These are phyloP conservation scores for Heliothis subflexa DNA, from an alignment of 1,140 invertebrate species.

Conservation along the genomic window DNA sequence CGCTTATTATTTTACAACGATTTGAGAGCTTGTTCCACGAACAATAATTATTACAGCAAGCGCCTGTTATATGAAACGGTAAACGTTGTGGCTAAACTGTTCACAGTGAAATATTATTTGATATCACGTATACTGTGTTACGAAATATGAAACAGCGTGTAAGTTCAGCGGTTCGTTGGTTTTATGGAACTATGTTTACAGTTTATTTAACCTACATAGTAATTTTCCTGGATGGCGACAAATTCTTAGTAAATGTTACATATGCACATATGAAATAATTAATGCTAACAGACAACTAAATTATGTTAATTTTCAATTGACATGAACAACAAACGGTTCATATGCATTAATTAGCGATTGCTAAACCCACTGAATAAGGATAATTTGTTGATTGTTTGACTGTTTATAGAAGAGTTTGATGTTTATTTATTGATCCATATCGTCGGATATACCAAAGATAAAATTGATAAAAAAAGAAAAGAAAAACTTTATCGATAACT, in stretches of 20 bases:
- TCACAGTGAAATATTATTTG: constrained; percentile 37
- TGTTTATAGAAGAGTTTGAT: too few species aligned
- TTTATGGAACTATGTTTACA: constrained; percentile 19
- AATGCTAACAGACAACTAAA: neutral
- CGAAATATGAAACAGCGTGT: constrained; percentile 19
- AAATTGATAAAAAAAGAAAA: neutral
- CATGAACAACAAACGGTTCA: too few species aligned
- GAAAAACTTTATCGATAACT: neutral
- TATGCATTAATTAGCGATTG: too few species aligned
- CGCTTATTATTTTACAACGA: constrained; percentile 15
- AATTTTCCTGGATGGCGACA: neutral
- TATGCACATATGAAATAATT: neutral
- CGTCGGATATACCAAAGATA: neutral
- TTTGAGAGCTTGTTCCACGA: constrained; percentile 5
- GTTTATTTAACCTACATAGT: constrained; percentile 16
- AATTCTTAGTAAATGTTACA: neutral
- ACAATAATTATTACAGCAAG: constrained; percentile 26
- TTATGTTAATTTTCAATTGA: too few species aligned
- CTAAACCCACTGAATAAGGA: too few species aligned
- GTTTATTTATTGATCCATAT: too few species aligned
- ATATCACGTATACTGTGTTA: constrained; percentile 15
- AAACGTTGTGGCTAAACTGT: constrained; percentile 18
- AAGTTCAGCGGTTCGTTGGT: neutral
- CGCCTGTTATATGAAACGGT: constrained; percentile 14
- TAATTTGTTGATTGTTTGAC: too few species aligned